Base-by-base conservation (phyloP, 2,113 vertebrate genomes). In the Lampris megalopsis region DNA sequence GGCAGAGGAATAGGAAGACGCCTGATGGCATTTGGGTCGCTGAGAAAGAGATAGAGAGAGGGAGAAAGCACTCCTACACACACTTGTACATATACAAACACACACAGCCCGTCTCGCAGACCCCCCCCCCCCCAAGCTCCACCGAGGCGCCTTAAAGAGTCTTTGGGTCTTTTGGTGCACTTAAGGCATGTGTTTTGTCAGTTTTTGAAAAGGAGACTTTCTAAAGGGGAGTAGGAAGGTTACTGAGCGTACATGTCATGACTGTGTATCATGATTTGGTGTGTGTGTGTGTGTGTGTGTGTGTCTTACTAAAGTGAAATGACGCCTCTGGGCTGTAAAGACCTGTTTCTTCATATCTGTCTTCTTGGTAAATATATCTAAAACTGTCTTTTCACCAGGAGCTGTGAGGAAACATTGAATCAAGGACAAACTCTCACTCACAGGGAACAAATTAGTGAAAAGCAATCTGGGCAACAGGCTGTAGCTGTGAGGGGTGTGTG, bases 21-120 rank as follows among this genome's bases (percentile, higher is more conserved):
- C 59, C 80, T 82, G 88, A 81, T 90, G 91, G 92, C 92, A 94
- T 80, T 49, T 71, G 78, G 89, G 87, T 91, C 84, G 83, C 86
- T 79, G 73, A 37, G 77, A 81, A 83, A 84, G 82, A 70, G 78
- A 63, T 24, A 24, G 24, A 24, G 24, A 24, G 24, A 24, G 24
- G 24, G 24, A 24, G 24, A 24, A 24, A 24, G 24, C 59, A 68
- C 76, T 88, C 83, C 75, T 4, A 45, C 59, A 50, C 62, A 35
- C 35, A 38, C 2, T 36, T 36, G 35, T 36, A 36, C 43, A 76
- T 2, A 6, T 7, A 4, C 43, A 45, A 4, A 4, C 65, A 75
- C 80, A 66, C 75, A 57, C 9, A 66, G 10, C 13, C 10, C 35
- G 5, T 67, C 77, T 81, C 56, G 53, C 68, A 69, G 35, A 80